Base-by-base conservation (phyloP, 1,140 invertebrate genomes). In the Tetraneura akinire region DNA sequence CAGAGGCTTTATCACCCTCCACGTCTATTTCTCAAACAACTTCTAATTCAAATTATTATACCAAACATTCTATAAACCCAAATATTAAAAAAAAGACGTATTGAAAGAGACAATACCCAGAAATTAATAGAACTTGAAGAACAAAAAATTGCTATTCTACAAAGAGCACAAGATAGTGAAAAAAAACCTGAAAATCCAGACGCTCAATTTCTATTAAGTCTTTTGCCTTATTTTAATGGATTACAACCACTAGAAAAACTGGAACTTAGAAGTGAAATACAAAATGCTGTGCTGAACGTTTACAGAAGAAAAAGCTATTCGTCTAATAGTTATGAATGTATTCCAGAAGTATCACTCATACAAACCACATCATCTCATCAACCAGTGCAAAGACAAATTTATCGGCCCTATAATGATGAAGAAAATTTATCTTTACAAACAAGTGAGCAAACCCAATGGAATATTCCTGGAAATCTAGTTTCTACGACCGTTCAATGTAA, bases 341-440 rank as follows among this genome's bases (percentile, higher is more conserved):
- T 11, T 57, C 21, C 55, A 57, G 55, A 57, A 57, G 55, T 57
- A 57, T 57, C 53, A 55, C 53, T 23, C n/a, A 55, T 55, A 55
- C 53, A 55, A 55, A 55, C 53, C 53, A 55, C 53, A 55, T 55
- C 53, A 55, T 55, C 53, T 55, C 53, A 55, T n/a, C 21, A 55
- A 55, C 53, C 53, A 55, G 53, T 21, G 18, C 53, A 55, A 55
- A 23, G 53, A 55, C n/a, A 55, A 55, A 55, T 55, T 55, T 55
- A 55, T 55, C 55, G 23, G 23, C 53, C 21, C 9, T 57, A 26
- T 26, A 57, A 57, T 57, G 11, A 57, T 57, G 55, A 23, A 57
- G 55, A 57, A 26, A 57, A 57, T 57, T 6, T 14, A 57, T 57
- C 55, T 57, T 57, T 57, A 57, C 11, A 23, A 26, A 57, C 21